Conservation (phyloP, 2,113 vertebrate species). For the Ancistrus triradiatus region DNA sequence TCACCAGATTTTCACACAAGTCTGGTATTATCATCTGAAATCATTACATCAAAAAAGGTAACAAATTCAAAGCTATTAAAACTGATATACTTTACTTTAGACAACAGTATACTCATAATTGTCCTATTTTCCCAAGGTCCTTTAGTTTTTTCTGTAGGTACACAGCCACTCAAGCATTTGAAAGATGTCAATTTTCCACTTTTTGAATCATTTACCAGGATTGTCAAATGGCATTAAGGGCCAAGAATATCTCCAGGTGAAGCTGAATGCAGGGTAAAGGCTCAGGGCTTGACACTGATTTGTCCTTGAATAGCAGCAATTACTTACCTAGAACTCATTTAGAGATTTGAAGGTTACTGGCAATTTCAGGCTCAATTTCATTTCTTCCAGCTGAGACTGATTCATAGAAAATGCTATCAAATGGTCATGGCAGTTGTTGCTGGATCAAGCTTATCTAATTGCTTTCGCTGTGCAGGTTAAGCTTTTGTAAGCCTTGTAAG, state of each 20-base stretch:
- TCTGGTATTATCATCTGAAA: too few relatives aligned
- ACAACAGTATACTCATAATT: conserved; percentile 3
- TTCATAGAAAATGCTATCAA: background rate
- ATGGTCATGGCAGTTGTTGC: background rate
- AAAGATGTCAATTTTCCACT: background rate
- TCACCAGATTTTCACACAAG: too few relatives aligned
- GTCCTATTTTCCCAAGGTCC: conserved; percentile 10
- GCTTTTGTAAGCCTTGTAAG: background rate
- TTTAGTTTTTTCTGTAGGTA: background rate
- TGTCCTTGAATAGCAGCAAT: conserved; percentile 15
- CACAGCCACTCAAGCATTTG: too few relatives aligned
- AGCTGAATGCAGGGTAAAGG: background rate
- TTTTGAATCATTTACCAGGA: conserved; percentile 5
- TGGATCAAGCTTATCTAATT: background rate
- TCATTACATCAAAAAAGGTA: too few relatives aligned
- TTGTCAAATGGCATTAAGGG: conserved; percentile 1
- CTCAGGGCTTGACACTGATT: conserved; percentile 2
- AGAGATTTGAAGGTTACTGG: conserved; percentile 6
- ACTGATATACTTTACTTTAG: background rate
- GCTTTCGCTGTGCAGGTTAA: background rate
- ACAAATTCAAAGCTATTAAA: too few relatives aligned
- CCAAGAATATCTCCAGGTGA: conserved; percentile 2
- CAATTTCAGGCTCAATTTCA: background rate
- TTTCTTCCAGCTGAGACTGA: conserved; percentile 4
- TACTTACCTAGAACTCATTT: conserved; percentile 8